These are phyloP conservation scores for Chlorospingus semifuscus DNA, from an alignment of 2,797 vertebrate genomes.

Conservation along the genomic window DNA sequence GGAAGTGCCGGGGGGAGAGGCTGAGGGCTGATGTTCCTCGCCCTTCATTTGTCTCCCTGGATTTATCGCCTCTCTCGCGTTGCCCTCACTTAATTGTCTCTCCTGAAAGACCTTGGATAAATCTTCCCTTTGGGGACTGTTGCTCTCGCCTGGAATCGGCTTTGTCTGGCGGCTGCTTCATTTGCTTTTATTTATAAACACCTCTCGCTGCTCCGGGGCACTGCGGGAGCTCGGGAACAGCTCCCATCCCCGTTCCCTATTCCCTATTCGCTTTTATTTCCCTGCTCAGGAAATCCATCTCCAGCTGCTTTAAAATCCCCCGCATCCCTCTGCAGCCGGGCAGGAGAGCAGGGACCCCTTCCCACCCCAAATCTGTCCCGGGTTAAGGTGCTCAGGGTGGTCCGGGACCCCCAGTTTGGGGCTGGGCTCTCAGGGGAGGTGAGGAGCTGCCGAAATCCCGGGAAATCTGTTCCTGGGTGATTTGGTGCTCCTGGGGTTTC, in stretches of 20 bases:
- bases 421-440: not conserved
- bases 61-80: not conserved
- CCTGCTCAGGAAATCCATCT: not conserved
- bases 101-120: conserved; percentile 48
- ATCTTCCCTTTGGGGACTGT: conserved; percentile 22
- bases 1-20: not conserved
- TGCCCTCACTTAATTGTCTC: not conserved
- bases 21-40: not conserved
- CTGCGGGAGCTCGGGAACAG: not conserved
- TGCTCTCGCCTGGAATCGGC: not conserved
- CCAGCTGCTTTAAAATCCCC: not conserved
- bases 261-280: no score
- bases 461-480: not conserved
- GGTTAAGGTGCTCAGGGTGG: not conserved
- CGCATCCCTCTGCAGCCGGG: not conserved
- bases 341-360: not conserved
- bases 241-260: not conserved
- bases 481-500: not conserved
- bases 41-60: conserved; percentile 37
- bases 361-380: rapidly evolving
- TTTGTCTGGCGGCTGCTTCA: not conserved
- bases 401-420: not conserved
- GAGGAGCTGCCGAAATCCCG: not conserved
- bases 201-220: not conserved
- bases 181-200: not conserved